Base-by-base conservation (phyloP, 92 coral and sea anemone species). In the Phenganax stokvisi region DNA sequence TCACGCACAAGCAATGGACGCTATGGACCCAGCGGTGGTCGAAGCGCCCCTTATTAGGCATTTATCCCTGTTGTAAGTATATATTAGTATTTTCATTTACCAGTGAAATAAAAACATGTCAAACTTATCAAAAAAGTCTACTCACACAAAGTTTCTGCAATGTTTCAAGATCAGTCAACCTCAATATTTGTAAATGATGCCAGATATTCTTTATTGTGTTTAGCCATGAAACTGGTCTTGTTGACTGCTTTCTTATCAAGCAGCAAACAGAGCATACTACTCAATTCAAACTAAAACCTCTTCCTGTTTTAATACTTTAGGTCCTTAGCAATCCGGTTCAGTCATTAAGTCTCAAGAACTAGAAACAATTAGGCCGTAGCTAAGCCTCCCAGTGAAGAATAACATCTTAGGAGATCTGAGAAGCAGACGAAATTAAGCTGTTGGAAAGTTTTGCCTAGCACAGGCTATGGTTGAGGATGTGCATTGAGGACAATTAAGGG, bases 1-100 rank as follows among this genome's bases (percentile, higher is more conserved):
- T 76, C 81, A n/a, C 81, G 81, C 6, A 57, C 81, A 8, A 57
- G 68, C 29, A 76, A 76, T 76, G 81, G 81, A 47, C 81, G 81
- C 11, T 76, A 76, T 76, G 67, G 81, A 51, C 86, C 90, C 60
- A 86, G 90, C 20, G 87, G 87, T 69, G 85, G 94, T 51, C 85
- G 96, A 27, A 83, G 89, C 9, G 72, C 91, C 2, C 67, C 67
- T 15, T 61, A 61, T 28, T 61, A 61, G 13, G 25, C 28, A 61
- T 61, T 17, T 61, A 5, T 17, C 28, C 67, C 25, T 61, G 47
- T 37, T 61, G 67, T 61, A 61, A 61, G 67, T 61, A 61, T 61
- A 12, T 58, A 58, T 12, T 58, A 2, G 63, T 12, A 58, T 58
- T 56, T 56, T 56, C 60, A 1, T 56, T 56, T 2, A 15, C 16